Base-by-base conservation (phyloP, 2,888 invertebrate genomes). In the Rosalia funebris region DNA sequence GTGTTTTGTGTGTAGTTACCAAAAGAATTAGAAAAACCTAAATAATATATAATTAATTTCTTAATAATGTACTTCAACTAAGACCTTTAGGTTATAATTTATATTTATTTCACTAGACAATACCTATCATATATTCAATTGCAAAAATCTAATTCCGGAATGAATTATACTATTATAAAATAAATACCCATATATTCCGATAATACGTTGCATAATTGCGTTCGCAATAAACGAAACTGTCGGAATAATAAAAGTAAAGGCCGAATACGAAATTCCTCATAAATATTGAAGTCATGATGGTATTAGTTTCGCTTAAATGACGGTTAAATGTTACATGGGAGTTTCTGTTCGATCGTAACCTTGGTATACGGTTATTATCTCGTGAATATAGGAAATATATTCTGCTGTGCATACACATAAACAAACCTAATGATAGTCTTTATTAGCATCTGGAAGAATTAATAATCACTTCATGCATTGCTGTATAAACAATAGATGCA, bases 281-380 rank as follows among this genome's bases (percentile, higher is more conserved):
- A 41, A 41, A 41, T 41, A 41, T 41, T 41, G 41, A 15, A 41
- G 17, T 41, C 41, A 41, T 41, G 41, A 41, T 41, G 17, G 41
- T 16, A 17, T n/a, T 41, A 17, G 17, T 17, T 41, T 17, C 16
- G 41, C 10, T 19, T 16, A 17, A 7, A 41, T 41, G 19, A 17
- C 41, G 11, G 41, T 19, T 41, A 41, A 41, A 41, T 41, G 41
- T 17, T 41, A 41, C 41, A 41, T 41, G 17, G 41, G 41, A 41
- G 41, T 37, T 37, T 37, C 37, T 37, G 15, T 37, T 37, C 15
- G 37, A 37, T 37, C 37, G 17, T 17, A 41, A 17, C 41, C 19
- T 19, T 41, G 19, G 41, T 17, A 17, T 41, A 16, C 41, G 17
- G 41, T 17, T 41, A 41, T 41, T 41, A 41, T 41, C 41, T 41